phyloP scores from a whole-genome alignment of 2,888 invertebrate species.

The Atherix ibis region DNA sequence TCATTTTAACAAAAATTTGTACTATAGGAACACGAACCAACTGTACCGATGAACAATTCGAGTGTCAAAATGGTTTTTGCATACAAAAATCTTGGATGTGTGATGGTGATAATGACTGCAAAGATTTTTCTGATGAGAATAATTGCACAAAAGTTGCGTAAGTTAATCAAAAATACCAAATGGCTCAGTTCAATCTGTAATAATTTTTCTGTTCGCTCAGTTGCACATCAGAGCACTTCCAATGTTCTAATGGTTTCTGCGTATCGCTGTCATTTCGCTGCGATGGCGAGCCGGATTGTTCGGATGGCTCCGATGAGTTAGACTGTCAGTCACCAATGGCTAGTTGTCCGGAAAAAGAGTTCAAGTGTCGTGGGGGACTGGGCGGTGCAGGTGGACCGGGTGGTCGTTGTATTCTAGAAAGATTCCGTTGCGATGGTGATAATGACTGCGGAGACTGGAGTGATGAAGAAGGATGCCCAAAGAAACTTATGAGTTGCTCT shows the following conservation, averaged over 20 bases:
- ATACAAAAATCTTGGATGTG: constrained; percentile 60
- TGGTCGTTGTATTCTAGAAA: constrained; percentile 49
- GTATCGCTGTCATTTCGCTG: constrained; percentile 58
- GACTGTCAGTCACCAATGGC: constrained; percentile 43
- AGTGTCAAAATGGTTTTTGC: constrained; percentile 63
- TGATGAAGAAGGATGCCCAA: constrained; percentile 65
- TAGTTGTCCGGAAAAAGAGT: constrained; percentile 55
- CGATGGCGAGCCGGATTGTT: constrained; percentile 59
- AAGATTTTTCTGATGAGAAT: constrained; percentile 60
- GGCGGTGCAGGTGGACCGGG: constrained; percentile 30
- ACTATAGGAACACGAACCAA: constrained; percentile 33
- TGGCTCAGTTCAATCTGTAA: too few species aligned
- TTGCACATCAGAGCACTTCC: constrained; percentile 56
- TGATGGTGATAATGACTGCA: constrained; percentile 67
- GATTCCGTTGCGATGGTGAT: constrained; percentile 70
- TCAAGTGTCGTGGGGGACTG: constrained; percentile 51
- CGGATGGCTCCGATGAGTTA: constrained; percentile 56
- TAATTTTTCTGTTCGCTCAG: too few species aligned
- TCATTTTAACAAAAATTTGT: background rate
- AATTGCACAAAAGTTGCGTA: constrained; percentile 54
- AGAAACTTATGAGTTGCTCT: constrained; percentile 47
- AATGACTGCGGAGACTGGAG: constrained; percentile 81
- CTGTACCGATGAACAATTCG: constrained; percentile 57
- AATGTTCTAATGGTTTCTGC: constrained; percentile 57
- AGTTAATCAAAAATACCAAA: constrained; percentile 28